Evolutionary conservation across 53 echinoderm and acorn worm species (phyloP), one percentile per base, ranked within the genome.

Genomic region (Crossaster papposus): DNA sequence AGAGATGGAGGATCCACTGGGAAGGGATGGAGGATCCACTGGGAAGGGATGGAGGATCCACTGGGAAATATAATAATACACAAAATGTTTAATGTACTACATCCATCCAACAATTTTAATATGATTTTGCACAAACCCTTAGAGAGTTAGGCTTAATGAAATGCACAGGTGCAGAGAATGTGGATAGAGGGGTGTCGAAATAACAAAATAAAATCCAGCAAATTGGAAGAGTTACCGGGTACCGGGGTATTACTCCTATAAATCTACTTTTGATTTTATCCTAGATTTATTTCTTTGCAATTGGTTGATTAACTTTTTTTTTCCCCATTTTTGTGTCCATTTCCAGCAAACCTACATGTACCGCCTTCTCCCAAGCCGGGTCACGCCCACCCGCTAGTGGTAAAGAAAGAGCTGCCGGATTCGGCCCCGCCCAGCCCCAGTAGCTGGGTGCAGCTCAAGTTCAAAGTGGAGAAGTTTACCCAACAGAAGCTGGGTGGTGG

Each of bases 391-490:
- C 76, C 58, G 76, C 58, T 62, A n/a, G 35, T 54, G 35, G 76
- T 87, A 9, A 87, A 87, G 63, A 24, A 30, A 75, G 87, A 87
- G 62, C 76, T 62, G 35, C 26, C 54, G 15, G 77, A 87, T 36
- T 87, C 87, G 34, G 87, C 87, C 24, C 87, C 87, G 28, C 87
- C 87, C 77, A 87, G 87, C 87, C 87, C 87, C 22, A 87, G 87
- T 18, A 87, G 87, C 87, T 87, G 87, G 87, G 87, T 87, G 13
- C 87, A 87, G 76, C 77, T 87, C 87, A 87, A 87, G 87, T 87
- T 87, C 87, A 87, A 87, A 77, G 87, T 87, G 87, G 87, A 87
- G 87, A 87, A 87, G 58, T 87, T 87, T 87, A 62, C 87, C 87
- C 87, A 76, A 77, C 87, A 87, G 87, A 87, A 87, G 87, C 87